These are phyloP conservation scores for Mythimna impura DNA, from an alignment of 2,888 invertebrate genomes.

Conservation along the genomic window DNA sequence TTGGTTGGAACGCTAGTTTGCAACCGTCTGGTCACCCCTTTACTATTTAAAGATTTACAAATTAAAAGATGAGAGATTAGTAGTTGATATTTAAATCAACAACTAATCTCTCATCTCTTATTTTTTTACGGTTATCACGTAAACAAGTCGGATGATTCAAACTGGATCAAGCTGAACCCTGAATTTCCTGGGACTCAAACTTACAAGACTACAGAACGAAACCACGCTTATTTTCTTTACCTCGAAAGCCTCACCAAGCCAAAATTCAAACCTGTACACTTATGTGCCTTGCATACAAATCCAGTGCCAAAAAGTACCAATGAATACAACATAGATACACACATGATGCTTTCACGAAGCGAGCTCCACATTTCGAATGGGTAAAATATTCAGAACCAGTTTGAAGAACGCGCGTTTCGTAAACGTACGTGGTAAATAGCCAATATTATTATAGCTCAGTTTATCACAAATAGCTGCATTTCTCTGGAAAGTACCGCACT, in stretches of 20 bases:
- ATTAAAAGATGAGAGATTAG: too few species aligned
- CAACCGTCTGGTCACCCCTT: too few species aligned
- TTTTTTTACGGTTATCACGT: too few species aligned
- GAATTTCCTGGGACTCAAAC: neutral
- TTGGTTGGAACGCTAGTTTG: too few species aligned
- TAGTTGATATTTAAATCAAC: too few species aligned
- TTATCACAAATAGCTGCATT: neutral
- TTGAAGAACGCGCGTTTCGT: conserved; percentile 39
- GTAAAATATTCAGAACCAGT: conserved; percentile 55
- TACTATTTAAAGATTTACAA: too few species aligned
- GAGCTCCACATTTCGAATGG: conserved; percentile 48
- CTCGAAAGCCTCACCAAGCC: neutral
- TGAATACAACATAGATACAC: conserved; percentile 3
- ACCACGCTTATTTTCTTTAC: neutral
- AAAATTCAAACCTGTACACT: neutral
- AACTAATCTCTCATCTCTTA: too few species aligned
- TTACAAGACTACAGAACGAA: neutral
- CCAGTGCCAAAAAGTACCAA: conserved; percentile 28
- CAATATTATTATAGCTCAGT: neutral
- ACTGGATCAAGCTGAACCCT: neutral
- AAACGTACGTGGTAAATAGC: conserved; percentile 37
- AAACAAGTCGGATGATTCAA: too few species aligned
- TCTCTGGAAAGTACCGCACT: neutral
- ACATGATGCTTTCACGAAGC: conserved; percentile 52
- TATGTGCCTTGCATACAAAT: conserved; percentile 28